A percentile compares a stretch with the other conserved stretches of the same genome.
Conservation (phyloP, 2,797 vertebrate genomes). For the Harpagifer antarcticus region DNA sequence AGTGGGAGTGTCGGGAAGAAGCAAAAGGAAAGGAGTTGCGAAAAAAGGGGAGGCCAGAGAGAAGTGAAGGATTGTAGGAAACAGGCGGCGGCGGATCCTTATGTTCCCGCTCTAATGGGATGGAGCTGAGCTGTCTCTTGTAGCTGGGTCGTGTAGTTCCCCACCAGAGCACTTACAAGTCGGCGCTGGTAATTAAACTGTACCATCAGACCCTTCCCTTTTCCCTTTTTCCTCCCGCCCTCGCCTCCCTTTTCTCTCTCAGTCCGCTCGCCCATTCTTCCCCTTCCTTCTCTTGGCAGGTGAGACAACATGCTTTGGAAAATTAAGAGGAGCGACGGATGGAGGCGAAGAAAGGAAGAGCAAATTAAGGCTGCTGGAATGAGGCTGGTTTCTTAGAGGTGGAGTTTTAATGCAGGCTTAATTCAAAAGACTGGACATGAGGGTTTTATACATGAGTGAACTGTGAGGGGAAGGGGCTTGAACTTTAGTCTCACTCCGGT, state of each 20-base stretch:
- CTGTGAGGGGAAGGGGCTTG: conserved; percentile 45
- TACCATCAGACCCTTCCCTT: conserved; percentile 72
- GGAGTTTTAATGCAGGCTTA: conserved; percentile 54
- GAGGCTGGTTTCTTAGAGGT: conserved; percentile 39
- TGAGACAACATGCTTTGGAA: conserved; percentile 82
- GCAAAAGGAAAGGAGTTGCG: conserved; percentile 36
- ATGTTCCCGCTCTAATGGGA: conserved; percentile 86
- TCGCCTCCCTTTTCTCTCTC: conserved; percentile 46
- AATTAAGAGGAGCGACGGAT: conserved; percentile 75
- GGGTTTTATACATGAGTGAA: conserved; percentile 51
- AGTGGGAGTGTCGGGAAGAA: conserved; percentile 14
- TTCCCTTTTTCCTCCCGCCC: conserved; percentile 41
- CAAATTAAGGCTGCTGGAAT: conserved; percentile 75
- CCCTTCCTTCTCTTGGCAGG: conserved; percentile 77
- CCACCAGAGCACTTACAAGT: conserved; percentile 86
- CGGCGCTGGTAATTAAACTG: conserved; percentile 87
- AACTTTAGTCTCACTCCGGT: conserved; percentile 31
- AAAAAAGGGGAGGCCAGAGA: conserved; percentile 35
- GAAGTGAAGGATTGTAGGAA: conserved; percentile 67
- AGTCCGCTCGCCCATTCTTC: conserved; percentile 33
- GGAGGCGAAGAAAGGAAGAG: conserved; percentile 66
- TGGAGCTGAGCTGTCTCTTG: conserved; percentile 83
- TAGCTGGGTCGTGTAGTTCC: conserved; percentile 84
- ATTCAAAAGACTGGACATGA: conserved; percentile 60
- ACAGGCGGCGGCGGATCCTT: conserved; percentile 69